Base-by-base conservation (phyloP, 2,113 vertebrate genomes). In the Alligator mississippiensis region DNA sequence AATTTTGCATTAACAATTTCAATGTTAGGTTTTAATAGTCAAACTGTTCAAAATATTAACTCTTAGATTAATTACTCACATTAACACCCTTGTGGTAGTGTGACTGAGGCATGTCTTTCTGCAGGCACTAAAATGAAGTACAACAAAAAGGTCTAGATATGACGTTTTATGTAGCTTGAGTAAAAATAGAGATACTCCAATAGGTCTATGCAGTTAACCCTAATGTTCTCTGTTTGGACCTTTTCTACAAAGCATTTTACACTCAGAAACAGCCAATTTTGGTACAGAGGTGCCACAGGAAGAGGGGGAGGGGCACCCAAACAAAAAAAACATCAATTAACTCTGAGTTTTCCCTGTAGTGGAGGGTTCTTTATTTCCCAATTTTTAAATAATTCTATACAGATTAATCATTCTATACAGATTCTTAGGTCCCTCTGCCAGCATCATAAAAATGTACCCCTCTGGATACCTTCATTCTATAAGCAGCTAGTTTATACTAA, bases 211-310 rank as follows among this genome's bases (percentile, higher is more conserved):
- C 66, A 70, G 66, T 70, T 34, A 70, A 68, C 34, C 66, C 9
- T 34, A 34, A 70, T 34, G 18, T 34, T 70, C n/a, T 12, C 18
- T 70, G 47, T 47, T 47, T 47, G 92, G 60, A 80, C 80, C 68
- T 80, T 89, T 87, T 91, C 55, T 87, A 94, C 88, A 93, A 95
- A 97, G 74, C 15, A 92, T 92, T 83, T 92, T 88, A 81, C 70
- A 87, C 89, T 93, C 89, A 93, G 95, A 89, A 94, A 96, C 82
- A 95, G 95, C 94, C 86, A 75, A 81, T 38, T 28, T 18, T 57
- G 21, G 21, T 9, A 62, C 47, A 86, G 90, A 95, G 57, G 21
- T 89, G 79, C 85, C 89, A 88, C 17, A 96, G 93, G 95, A 96
- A 96, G 91, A 81, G 58, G 80, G 80, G 92, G 92, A 88, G 92